A percentile compares a stretch with the other conserved stretches of the same genome.
These are phyloP conservation scores for Limonius californicus DNA, from an alignment of 1,140 invertebrate genomes.

Conservation along the genomic window DNA sequence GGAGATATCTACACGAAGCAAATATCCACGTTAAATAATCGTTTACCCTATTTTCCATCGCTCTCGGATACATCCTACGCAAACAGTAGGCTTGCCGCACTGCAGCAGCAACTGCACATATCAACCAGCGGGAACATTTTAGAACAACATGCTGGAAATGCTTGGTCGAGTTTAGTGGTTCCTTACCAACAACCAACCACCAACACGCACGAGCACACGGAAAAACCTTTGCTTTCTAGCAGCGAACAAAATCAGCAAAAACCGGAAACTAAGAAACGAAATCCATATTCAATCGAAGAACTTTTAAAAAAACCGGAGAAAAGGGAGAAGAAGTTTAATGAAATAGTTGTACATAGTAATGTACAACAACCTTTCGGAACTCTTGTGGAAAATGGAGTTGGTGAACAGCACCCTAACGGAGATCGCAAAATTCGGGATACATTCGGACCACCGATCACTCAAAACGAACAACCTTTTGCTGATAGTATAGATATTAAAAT, in stretches of 20 bases:
- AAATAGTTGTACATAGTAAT: conserved; percentile 23
- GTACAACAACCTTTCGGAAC: conserved; percentile 42
- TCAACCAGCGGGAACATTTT: conserved; percentile 39
- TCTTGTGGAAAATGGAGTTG: conserved; percentile 29
- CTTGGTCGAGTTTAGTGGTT: conserved; percentile 55
- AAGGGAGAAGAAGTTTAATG: conserved; percentile 33
- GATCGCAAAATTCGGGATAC: background rate
- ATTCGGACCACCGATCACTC: background rate
- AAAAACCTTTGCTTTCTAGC: conserved; percentile 6
- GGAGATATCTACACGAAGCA: conserved; percentile 36
- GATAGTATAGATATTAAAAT: background rate
- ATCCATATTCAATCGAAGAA: conserved; percentile 84
- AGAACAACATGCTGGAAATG: conserved; percentile 43
- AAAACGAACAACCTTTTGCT: background rate
- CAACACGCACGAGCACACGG: conserved; percentile 19
- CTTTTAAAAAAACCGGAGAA: conserved; percentile 74
- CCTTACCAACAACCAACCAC: conserved; percentile 43
- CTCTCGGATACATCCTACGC: conserved; percentile 44
- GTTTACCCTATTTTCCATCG: conserved; percentile 36
- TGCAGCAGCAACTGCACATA: conserved; percentile 51
- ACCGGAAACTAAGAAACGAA: conserved; percentile 60
- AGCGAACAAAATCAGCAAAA: conserved; percentile 36
- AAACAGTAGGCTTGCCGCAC: conserved; percentile 54
- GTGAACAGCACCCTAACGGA: conserved; percentile 14
- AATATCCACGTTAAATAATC: conserved; percentile 23